Evolutionary conservation across 1,140 invertebrate genomes (phyloP), one percentile per base, ranked within the genome.

Genomic region (Oryzaephilus surinamensis): DNA sequence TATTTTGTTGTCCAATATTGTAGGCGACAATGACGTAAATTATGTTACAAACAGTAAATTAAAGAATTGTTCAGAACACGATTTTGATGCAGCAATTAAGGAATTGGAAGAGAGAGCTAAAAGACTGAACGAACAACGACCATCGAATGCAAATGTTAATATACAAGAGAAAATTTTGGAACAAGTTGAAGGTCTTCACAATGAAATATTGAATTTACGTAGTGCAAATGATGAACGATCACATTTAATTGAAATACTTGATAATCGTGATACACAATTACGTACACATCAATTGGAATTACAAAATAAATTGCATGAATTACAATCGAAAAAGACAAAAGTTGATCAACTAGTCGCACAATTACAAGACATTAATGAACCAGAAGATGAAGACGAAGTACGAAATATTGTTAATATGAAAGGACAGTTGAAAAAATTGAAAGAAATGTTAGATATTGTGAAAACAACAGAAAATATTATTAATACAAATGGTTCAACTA

Each of bases 301-400:
- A 13, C 60, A 63, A 32, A 54, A 52, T 5, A 63, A 62, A 44
- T 37, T 64, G 10, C 43, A 48, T n/a, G 61, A 64, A 43, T 41
- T 64, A 21, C 60, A 63, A 41, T 57, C 39, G 30, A 63, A 63
- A 32, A 64, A 64, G 30, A 23, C 49, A 13, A 56, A 62, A 43
- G 58, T 64, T 18, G 60, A 64, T 46, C 50, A 60, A 14, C 43
- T 64, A n/a, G 60, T 61, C 0, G 37, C 49, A 18, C 58, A 62
- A 24, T 43, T 63, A n/a, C 58, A 63, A 34, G 51, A 34, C 32
- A 41, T 57, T 24, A 48, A 55, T 18, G 57, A 52, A 4, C 49
- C 48, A 7, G 49, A 50, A 7, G 54, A 58, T 21, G 52, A 54
- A 17, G 57, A 60, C 19, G 42, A 59, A 44, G 57, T 61, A 8